Base-by-base conservation (phyloP, 1,140 invertebrate genomes). In the Cataglyphis hispanica region DNA sequence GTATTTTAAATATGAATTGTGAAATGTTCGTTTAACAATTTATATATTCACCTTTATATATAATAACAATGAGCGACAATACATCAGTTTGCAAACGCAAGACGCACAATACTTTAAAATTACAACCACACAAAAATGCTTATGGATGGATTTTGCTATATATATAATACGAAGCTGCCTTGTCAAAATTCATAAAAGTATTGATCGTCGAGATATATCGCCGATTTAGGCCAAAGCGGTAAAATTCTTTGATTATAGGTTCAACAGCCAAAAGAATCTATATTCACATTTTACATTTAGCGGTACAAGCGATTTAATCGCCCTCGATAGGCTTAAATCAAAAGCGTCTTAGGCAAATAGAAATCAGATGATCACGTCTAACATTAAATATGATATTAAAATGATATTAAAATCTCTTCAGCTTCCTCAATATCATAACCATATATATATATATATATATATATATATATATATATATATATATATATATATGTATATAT, bases 121-220 rank as follows among this genome's bases (percentile, higher is more conserved):
- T 61, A 74, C 53, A 34, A 37, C 13, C 66, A 83, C 67, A 72
- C 67, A 60, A 16, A 81, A 83, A 72, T 83, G 67, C 27, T 64
- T 60, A 77, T 90, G 88, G 85, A 90, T 90, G 86, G 80, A 90
- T 87, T 87, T 75, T 50, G 72, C 89, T 78, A 74, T 50, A 50
- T 50, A 19, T 50, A 58, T 58, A 46, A 75, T 84, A 89, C 53
- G 37, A 74, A 83, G 78, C 50, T 60, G 25, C 7, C 6, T 74
- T 43, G 40, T 86, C 67, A 37, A 58, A 83, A 66, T 74, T 83
- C n/a, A 22, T 16, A 43, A 53, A 72, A 46, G 13, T 64, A 70
- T 22, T 37, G 37, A 27, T 83, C 16, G 22, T 50, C 37, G 46
- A 19, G 25, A 40, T 46, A 69, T 81, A 81, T 40, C 13, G 25